Base-by-base conservation (phyloP, 2,113 vertebrate genomes). In the Forbesichthys papilliferus region DNA sequence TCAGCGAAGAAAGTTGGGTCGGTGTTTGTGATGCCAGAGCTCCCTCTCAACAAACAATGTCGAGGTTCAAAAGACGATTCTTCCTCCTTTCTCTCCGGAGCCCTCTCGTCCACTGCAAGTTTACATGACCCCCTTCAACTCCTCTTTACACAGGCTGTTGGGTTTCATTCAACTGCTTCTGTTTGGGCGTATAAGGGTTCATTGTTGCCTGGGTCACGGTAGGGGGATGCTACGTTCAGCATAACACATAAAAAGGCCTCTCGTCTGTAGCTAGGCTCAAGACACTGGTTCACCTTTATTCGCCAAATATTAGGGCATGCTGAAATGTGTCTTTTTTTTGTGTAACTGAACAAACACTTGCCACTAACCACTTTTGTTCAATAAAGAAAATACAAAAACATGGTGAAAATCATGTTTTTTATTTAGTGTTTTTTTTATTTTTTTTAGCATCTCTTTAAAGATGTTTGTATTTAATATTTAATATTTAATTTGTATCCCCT, bases 61-160 rank as follows among this genome's bases (percentile, higher is more conserved):
- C 14, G 55, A 67, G 83, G 84, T 58, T 87, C 84, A 88, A 87
- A 82, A 82, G 81, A 73, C 72, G 68, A 86, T 87, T 90, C 83
- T 86, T 88, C 85, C 77, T 84, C 80, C 75, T 77, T 90, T 90
- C 79, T 87, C 73, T 85, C 83, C 8, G 58, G 75, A 87, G 84
- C 83, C 81, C 85, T 80, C 72, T 76, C 75, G 81, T 87, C 69
- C 74, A 16, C 78, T 86, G 87, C 80, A 73, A 87, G 87, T 92
- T 91, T 92, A 91, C 91, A 88, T 92, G 89, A 92, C 92, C 91
- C 87, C 91, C 87, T 75, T 90, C 83, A 89, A 86, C 89, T 87
- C 71, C 77, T 83, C 84, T 87, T 80, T 58, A 73, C 74, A 78
- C 78, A 91, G 81, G 86, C 88, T 81, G 78, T 75, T 81, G 86